Base-by-base conservation (phyloP, 2,113 vertebrate species). In the Ramphastos sulfuratus region DNA sequence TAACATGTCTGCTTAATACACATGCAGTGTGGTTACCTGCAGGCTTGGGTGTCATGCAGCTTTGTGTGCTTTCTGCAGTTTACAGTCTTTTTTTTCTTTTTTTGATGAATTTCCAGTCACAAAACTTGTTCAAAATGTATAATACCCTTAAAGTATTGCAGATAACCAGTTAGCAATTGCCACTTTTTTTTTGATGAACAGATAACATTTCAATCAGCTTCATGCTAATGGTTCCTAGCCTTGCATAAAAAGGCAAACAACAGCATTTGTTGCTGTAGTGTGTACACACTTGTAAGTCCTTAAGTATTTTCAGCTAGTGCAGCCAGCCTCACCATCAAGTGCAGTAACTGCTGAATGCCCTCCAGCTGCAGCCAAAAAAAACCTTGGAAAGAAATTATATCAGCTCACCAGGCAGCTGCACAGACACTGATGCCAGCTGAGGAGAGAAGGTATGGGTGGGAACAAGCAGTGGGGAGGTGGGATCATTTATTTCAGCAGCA, bases 401-500 rank as follows among this genome's bases (percentile, higher is more conserved):
- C 17, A 0, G 42, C 70, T 95, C 79, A 77, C 60, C 16, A 4
- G 60, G 79, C 90, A 94, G 94, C 90, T 95, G 87, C 52, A 10
- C 2, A 0, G 25, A 66, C 8, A 12, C 24, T 30, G 42, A 67
- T 88, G 76, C 87, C 85, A 90, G 42, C 52, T 91, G 27, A 24
- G 20, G 72, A 83, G 85, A 89, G 55, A 87, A 92, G 16, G 46
- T 64, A 37, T 1, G 12, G 55, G 69, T 93, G 82, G 65, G 52
- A 94, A 48, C 46, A 74, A 70, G 64, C 75, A 82, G 50, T 20
- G 52, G 39, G 75, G 91, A 79, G 54, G 30, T 81, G 64, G 65
- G 82, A 91, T 91, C 5, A 37, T 67, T 91, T 85, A 46, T 87
- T 91, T 90, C 67, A 77, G 64, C 52, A 81, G 56, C 42, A 83